These are phyloP conservation scores for Ceryle rudis DNA, from an alignment of 2,797 vertebrate species.

Conservation along the genomic window DNA sequence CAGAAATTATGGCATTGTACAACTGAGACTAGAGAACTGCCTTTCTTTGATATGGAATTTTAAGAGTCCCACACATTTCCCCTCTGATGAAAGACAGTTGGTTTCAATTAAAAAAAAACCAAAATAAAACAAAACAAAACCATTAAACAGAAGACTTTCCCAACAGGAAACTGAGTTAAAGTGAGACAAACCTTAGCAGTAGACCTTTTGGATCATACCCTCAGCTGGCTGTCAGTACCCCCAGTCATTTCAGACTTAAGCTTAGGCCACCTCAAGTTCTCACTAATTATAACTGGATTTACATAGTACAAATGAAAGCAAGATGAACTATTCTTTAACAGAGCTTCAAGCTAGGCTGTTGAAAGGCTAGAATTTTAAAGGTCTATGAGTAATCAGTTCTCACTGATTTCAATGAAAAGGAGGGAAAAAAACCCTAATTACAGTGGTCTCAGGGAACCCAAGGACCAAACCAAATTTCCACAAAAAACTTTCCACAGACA, in stretches of 20 bases:
- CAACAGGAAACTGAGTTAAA: conserved; percentile 2
- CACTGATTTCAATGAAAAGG: not conserved
- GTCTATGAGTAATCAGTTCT: not conserved
- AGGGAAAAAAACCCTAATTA: not conserved
- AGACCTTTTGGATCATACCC: not conserved
- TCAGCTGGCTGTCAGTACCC: not conserved
- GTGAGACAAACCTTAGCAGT: not conserved
- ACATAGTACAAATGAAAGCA: not conserved
- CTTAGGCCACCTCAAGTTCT: not conserved
- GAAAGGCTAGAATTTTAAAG: conserved; percentile 15
- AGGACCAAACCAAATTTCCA: conserved; percentile 38
- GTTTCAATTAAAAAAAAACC: conserved; percentile 18
- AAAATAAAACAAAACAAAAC: not conserved
- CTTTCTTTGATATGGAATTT: conserved; percentile 35
- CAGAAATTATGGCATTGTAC: not conserved
- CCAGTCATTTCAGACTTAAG: not conserved
- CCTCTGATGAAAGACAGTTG: not conserved
- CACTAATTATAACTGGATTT: not conserved
- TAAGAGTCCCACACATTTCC: not conserved
- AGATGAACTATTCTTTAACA: not conserved
- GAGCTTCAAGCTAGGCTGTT: not conserved
- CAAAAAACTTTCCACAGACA: conserved; percentile 49
- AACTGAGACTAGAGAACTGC: not conserved
- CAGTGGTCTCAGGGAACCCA: conserved; percentile 9
- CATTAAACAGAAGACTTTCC: not conserved